phyloP scores from a whole-genome alignment of 2,113 vertebrate genomes.

The Eonycteris spelaea region DNA sequence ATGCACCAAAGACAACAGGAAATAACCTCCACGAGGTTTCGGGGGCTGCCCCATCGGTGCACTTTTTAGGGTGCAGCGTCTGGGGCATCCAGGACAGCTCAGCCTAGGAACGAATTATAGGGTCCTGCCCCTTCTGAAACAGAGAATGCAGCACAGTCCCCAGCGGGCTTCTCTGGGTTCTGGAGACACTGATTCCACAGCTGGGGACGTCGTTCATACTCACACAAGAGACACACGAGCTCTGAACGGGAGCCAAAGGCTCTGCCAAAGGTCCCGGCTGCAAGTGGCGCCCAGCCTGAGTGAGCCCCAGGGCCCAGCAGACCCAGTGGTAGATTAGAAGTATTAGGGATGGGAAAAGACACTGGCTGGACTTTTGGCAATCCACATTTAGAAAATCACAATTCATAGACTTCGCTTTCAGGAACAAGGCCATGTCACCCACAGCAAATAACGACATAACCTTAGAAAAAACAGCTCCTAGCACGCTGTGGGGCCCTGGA shows the following conservation, averaged over 20 bases:
- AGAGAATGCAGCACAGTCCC: neutral
- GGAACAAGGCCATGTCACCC: too few relatives aligned
- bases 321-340: neutral
- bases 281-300: neutral
- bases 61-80: neutral
- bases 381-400: neutral
- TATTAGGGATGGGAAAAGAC: neutral
- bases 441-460: neutral
- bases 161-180: neutral
- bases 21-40: neutral
- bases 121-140: neutral
- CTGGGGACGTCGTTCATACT: neutral
- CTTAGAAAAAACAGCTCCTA: neutral
- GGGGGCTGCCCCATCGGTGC: neutral
- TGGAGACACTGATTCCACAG: neutral
- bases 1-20: neutral
- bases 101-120: neutral
- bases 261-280: neutral
- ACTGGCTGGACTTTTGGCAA: neutral
- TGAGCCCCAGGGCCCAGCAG: neutral
- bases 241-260: neutral
- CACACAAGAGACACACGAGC: neutral
- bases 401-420: neutral
- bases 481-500: neutral
- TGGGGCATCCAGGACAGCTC: neutral